A percentile compares a stretch with the other conserved stretches of the same genome.
These are phyloP conservation scores for Ruditapes philippinarum DNA, from an alignment of 1,140 invertebrate species.

Conservation along the genomic window DNA sequence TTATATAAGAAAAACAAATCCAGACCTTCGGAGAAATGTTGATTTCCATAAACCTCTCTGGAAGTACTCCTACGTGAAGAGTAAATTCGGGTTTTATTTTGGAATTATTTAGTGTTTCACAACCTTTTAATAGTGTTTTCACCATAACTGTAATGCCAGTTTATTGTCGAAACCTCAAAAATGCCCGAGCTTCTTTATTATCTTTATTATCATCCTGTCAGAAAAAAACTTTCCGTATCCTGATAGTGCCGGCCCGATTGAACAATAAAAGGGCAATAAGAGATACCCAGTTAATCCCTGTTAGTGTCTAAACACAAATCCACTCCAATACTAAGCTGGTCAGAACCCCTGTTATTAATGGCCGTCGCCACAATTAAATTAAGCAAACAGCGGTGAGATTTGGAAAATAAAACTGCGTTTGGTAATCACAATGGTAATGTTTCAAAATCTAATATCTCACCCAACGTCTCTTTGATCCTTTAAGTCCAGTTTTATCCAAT, in stretches of 20 bases:
- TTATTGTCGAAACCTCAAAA: conserved; percentile 25
- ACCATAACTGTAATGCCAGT: neutral
- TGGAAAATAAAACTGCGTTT: neutral
- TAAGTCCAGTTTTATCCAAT: conserved; percentile 37
- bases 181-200: conserved; percentile 5
- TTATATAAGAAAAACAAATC: no score
- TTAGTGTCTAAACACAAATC: conserved; percentile 22
- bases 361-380: conserved; percentile 12
- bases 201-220: neutral
- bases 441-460: conserved; percentile 31
- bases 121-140: neutral
- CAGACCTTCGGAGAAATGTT: no score
- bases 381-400: neutral
- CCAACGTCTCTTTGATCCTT: neutral
- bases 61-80: neutral
- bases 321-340: conserved; percentile 18
- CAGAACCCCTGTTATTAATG: neutral
- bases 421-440: neutral
- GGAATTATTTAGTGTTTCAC: neutral
- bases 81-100: neutral
- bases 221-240: neutral
- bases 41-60: conserved; percentile 1
- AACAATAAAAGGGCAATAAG: conserved; percentile 39
- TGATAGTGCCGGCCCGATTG: neutral
- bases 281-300: conserved; percentile 13